These are phyloP conservation scores for Theocolax elegans DNA, from an alignment of 1,140 invertebrate genomes.

Conservation along the genomic window DNA sequence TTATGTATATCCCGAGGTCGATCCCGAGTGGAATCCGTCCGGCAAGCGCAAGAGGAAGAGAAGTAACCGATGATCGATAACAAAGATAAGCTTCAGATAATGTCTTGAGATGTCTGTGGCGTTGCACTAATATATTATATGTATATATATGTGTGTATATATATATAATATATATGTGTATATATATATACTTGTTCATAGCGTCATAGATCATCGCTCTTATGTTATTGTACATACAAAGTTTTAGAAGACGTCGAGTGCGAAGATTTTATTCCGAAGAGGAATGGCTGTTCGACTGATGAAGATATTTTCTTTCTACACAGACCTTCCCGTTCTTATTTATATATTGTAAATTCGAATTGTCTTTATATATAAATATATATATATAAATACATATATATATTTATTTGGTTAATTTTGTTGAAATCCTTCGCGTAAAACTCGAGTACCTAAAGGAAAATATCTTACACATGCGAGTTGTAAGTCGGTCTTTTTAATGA, in stretches of 20 bases:
- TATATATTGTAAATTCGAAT: neutral
- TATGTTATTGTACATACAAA: conserved; percentile 13
- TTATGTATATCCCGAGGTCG: conserved; percentile 59
- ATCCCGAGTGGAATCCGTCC: conserved; percentile 58
- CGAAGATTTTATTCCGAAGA: conserved; percentile 15
- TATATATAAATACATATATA: conserved; percentile 2
- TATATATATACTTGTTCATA: neutral
- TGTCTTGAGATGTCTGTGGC: neutral
- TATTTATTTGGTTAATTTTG: neutral
- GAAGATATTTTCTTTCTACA: conserved; percentile 11
- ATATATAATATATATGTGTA: conserved; percentile 9
- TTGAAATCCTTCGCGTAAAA: conserved; percentile 27
- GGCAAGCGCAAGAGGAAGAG: conserved; percentile 57
- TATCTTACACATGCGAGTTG: neutral
- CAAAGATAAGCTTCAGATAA: neutral
- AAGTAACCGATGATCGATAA: conserved; percentile 59
- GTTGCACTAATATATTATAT: too few species aligned
- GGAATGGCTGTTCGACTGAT: conserved; percentile 1
- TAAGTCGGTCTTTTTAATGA: too few species aligned
- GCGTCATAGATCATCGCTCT: neutral
- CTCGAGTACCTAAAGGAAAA: conserved; percentile 34
- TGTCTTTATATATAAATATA: neutral
- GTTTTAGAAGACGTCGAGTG: neutral
- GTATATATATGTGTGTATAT: too few species aligned
- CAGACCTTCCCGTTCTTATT: neutral